A percentile compares a stretch with the other conserved stretches of the same genome.
phyloP scores from a whole-genome alignment of 1,140 invertebrate genomes.

The Aphelenchoides besseyi region DNA sequence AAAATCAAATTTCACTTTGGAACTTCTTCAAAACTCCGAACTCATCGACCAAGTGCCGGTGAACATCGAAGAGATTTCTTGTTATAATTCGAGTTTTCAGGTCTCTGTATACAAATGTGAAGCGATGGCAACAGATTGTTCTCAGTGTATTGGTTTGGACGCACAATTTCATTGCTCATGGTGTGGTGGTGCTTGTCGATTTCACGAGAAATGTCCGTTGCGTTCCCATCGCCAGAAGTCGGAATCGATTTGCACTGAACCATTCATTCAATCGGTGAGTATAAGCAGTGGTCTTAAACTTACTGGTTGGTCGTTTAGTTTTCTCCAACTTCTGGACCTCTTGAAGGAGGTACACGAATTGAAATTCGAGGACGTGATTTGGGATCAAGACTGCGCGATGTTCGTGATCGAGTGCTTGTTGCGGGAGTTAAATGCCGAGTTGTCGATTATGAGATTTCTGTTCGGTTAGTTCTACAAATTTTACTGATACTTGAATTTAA shows the following conservation, averaged over 20 bases:
- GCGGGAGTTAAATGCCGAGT: constrained; percentile 78
- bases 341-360: constrained; percentile 88
- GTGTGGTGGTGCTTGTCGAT: constrained; percentile 82
- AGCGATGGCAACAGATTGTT: constrained; percentile 87
- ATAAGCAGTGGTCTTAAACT: constrained; percentile 15
- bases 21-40: constrained; percentile 38
- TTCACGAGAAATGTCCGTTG: constrained; percentile 73
- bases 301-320: constrained; percentile 71
- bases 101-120: constrained; percentile 90
- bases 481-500: not conserved
- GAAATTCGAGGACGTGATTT: constrained; percentile 94
- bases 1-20: constrained; percentile 38
- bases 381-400: constrained; percentile 82
- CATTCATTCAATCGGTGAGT: constrained; percentile 81
- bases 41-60: constrained; percentile 45
- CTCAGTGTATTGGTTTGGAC: constrained; percentile 79
- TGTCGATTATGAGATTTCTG: constrained; percentile 56
- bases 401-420: constrained; percentile 83
- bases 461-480: constrained; percentile 8
- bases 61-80: not conserved
- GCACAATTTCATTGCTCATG: constrained; percentile 83
- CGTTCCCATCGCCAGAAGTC: constrained; percentile 69
- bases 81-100: constrained; percentile 36
- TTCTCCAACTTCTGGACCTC: constrained; percentile 84
- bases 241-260: constrained; percentile 77